Evolutionary conservation across 92 coral and sea anemone species (phyloP).

Genomic region (Siderastrea radians): DNA sequence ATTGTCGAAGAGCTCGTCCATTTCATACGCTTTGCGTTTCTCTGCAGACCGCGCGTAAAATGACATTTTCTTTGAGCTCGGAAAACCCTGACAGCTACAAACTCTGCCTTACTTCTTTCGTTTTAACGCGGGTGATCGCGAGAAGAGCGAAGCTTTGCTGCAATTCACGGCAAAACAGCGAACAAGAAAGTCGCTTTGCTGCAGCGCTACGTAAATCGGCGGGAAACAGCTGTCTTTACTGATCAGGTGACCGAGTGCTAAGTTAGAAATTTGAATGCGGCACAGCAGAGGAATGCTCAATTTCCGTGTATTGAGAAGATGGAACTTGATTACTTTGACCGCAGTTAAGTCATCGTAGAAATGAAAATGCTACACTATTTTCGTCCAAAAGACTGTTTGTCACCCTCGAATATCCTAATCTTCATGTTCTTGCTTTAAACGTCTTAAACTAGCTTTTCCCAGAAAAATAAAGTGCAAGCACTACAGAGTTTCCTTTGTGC

Average conservation of each 20-base stretch:
- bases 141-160: conserved; percentile 23
- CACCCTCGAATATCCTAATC: too few species aligned
- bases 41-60: conserved; percentile 43
- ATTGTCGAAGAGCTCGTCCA: conserved; percentile 64
- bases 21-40: conserved; percentile 59
- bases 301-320: conserved; percentile 64
- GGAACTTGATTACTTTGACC: neutral
- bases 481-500: neutral
- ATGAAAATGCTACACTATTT: too few species aligned
- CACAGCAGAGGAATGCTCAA: conserved; percentile 93
- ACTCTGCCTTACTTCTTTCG: neutral
- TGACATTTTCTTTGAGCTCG: conserved; percentile 46
- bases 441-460: neutral
- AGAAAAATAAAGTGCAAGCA: neutral
- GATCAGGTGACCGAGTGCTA: conserved; percentile 94
- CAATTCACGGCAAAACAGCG: conserved; percentile 46
- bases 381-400: too few species aligned
- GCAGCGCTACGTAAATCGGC: conserved; percentile 80
- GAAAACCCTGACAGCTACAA: neutral
- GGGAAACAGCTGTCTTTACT: conserved; percentile 95
- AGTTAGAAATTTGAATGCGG: conserved; percentile 91
- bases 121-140: conserved; percentile 1
- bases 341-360: too few species aligned
- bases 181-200: conserved; percentile 13
- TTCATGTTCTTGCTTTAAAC: too few species aligned